Evolutionary conservation across 2,113 vertebrate genomes (phyloP), one percentile per base, ranked within the genome.

Genomic region (Gopherus flavomarginatus): DNA sequence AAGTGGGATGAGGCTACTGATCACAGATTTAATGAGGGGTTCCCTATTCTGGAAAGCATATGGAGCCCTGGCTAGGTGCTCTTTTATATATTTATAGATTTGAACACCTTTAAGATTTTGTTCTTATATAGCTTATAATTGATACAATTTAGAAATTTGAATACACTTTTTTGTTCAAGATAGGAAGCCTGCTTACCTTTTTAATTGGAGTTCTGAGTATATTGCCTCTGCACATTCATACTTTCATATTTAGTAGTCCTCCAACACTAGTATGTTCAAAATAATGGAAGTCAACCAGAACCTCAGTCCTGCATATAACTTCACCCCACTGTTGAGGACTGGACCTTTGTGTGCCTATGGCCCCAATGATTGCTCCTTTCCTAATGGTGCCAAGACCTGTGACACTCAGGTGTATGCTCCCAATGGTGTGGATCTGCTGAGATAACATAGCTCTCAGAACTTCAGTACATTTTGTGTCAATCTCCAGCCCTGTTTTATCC

Each of bases 41-140:
- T 75, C 11, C 31, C 16, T 65, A n/a, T 8, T 24, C 72, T 42
- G 38, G 72, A 44, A 47, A 78, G 38, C 24, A 78, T 47, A 42
- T 78, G 22, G 75, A 78, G 22, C 42, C 42, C 75, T 47, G 75
- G 42, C 44, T 27, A 47, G 24, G 24, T 78, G 42, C 42, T 42
- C 22, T 44, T 77, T 77, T 78, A 13, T 78, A 47, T 78, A 12
- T 16, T 27, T 72, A 3, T 52, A 8, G 14, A 62, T 81, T 77
- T 65, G 47, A 42, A 12, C 8, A n/a, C 6, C 52, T 47, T 2
- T 59, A 31, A 12, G 59, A 78, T 29, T 27, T 47, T 78, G 42
- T 47, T 44, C 38, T 78, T 78, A 4, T 77, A 11, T 78, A 44
- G 8, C 13, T 13, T 42, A 8, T 4, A 5, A 11, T 0, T 0